Conservation (phyloP, 1,140 invertebrate genomes). For the Idris sp. region DNA sequence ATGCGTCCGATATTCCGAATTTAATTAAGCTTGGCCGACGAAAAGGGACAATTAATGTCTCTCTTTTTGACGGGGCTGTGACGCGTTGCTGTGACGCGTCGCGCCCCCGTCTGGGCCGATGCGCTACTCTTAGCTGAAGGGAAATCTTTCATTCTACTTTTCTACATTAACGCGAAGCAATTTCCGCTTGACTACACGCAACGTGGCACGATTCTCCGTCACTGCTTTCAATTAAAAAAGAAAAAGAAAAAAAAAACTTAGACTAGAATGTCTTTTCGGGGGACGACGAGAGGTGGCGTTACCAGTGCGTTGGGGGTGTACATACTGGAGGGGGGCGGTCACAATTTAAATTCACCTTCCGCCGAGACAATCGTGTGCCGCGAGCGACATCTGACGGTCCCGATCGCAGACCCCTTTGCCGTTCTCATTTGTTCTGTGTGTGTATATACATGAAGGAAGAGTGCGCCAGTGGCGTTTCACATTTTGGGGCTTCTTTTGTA, state of each 20-base stretch:
- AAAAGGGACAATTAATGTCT: no score
- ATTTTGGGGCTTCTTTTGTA: slow-evolving; percentile 40
- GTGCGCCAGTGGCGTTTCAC: slow-evolving; percentile 10
- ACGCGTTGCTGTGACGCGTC: background rate
- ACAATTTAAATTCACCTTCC: no score
- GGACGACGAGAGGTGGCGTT: slow-evolving; percentile 67
- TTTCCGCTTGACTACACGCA: slow-evolving; percentile 65
- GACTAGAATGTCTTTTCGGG: slow-evolving; percentile 63
- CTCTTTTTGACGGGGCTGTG: background rate
- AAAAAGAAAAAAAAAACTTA: no score
- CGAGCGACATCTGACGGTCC: background rate
- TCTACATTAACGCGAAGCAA: slow-evolving; percentile 69
- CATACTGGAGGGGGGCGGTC: slow-evolving; percentile 59
- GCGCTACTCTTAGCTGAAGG: slow-evolving; percentile 42
- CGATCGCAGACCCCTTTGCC: slow-evolving; percentile 5
- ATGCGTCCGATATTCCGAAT: slow-evolving; percentile 76
- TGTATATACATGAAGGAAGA: slow-evolving; percentile 30
- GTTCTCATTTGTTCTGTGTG: slow-evolving; percentile 5
- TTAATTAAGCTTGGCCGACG: slow-evolving; percentile 67
- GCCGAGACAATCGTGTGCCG: slow-evolving; percentile 24
- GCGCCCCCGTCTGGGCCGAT: slow-evolving; percentile 1
- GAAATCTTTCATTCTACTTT: slow-evolving; percentile 70
- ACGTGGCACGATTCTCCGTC: slow-evolving; percentile 69
- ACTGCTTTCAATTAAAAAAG: slow-evolving; percentile 65
- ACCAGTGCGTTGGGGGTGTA: slow-evolving; percentile 73